Conservation (phyloP, 2,113 vertebrate species). For the Hiodon alosoides region DNA sequence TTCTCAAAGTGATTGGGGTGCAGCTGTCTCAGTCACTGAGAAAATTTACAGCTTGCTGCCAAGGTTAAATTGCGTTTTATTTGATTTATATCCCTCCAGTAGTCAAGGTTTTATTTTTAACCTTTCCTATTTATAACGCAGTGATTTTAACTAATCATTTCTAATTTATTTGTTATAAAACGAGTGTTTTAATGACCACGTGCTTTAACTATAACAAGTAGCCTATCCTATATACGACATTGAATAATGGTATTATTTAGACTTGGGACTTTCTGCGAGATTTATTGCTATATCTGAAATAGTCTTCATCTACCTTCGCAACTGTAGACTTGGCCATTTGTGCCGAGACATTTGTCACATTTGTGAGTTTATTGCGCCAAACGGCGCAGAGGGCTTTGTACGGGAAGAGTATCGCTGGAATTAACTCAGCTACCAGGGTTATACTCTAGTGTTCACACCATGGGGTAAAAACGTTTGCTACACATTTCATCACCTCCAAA, state of each 20-base stretch:
- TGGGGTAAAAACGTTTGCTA: conserved; percentile 36
- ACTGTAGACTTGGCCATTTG: conserved; percentile 48
- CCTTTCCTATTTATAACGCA: conserved; percentile 7
- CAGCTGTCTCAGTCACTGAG: conserved; percentile 54
- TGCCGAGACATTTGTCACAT: conserved; percentile 51
- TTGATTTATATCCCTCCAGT: conserved; percentile 13
- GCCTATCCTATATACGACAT: too few relatives aligned
- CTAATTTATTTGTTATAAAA: not conserved
- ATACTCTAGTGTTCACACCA: conserved; percentile 35
- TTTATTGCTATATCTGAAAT: too few relatives aligned
- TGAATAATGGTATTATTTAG: too few relatives aligned
- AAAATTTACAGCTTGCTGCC: conserved; percentile 17
- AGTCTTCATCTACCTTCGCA: too few relatives aligned
- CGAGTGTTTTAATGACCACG: not conserved
- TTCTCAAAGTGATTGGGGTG: conserved; percentile 11
- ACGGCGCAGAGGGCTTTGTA: conserved; percentile 42
- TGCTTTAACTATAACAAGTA: too few relatives aligned
- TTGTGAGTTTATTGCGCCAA: conserved; percentile 60
- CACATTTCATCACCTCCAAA: conserved; percentile 2
- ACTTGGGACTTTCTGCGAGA: too few relatives aligned
- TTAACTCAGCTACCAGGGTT: conserved; percentile 20
- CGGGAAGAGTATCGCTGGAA: not conserved
- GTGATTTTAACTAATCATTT: not conserved
- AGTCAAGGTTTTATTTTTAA: conserved; percentile 3
- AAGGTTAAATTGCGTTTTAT: not conserved